These are phyloP conservation scores for Solen grandis DNA, from an alignment of 1,140 invertebrate genomes.

Conservation along the genomic window DNA sequence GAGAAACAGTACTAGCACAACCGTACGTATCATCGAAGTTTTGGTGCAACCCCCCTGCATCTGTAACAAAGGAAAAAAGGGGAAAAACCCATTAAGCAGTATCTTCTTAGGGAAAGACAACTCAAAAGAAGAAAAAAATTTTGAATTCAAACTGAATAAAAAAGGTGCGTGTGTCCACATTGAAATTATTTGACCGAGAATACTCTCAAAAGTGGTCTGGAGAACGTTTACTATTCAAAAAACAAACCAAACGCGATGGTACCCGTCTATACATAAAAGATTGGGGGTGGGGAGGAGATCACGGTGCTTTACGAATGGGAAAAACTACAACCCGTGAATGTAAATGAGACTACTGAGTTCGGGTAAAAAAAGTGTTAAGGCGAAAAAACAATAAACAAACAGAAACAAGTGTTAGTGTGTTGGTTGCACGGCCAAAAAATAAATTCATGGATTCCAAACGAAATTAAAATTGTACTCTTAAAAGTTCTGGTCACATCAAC, in stretches of 20 bases:
- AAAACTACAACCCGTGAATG: too few species aligned
- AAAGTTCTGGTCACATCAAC: too few species aligned
- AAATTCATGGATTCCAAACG: slow-evolving; percentile 1
- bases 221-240: not conserved
- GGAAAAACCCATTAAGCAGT: too few species aligned
- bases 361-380: not conserved
- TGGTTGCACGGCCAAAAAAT: slow-evolving; percentile 6
- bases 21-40: slow-evolving; percentile 30
- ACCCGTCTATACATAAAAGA: slow-evolving; percentile 23
- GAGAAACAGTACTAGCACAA: slow-evolving; percentile 7
- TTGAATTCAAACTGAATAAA: slow-evolving; percentile 14
- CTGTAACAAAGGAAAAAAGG: too few species aligned
- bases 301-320: slow-evolving; percentile 23
- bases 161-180: not conserved
- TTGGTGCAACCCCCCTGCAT: too few species aligned
- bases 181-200: not conserved
- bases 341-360: too few species aligned
- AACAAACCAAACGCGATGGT: slow-evolving; percentile 4
- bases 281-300: slow-evolving; percentile 1
- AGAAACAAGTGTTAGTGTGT: slow-evolving; percentile 13
- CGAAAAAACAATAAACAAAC: not conserved
- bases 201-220: slow-evolving; percentile 20
- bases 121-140: slow-evolving; percentile 19
- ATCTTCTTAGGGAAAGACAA: too few species aligned
- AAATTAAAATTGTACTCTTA: too few species aligned